Conservation (phyloP, 2,113 vertebrate species). For the Pimephales promelas region DNA sequence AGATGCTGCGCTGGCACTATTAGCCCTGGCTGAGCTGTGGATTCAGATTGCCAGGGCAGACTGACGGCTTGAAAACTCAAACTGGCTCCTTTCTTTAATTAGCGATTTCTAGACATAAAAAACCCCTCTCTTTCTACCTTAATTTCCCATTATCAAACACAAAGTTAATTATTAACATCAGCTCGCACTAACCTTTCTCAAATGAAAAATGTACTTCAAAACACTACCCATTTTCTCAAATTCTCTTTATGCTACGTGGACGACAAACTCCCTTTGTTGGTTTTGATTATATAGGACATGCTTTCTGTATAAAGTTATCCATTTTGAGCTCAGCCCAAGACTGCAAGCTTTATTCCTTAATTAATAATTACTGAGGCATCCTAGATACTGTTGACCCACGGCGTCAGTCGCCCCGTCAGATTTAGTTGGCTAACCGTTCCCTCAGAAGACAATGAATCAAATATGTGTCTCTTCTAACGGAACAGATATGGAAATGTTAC, state of each 20-base stretch:
- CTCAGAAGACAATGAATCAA: slow-evolving; percentile 11
- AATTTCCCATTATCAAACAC: slow-evolving; percentile 66
- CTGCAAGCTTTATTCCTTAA: slow-evolving; percentile 41
- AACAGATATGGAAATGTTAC: neutral
- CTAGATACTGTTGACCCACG: slow-evolving; percentile 45
- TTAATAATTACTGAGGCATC: slow-evolving; percentile 37
- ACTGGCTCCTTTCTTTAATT: slow-evolving; percentile 72
- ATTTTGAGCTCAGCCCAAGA: slow-evolving; percentile 58
- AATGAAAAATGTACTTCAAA: slow-evolving; percentile 25
- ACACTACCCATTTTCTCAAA: neutral
- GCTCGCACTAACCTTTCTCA: neutral
- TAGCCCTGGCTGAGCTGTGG: slow-evolving; percentile 64
- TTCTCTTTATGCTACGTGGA: slow-evolving; percentile 50
- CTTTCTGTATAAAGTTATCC: slow-evolving; percentile 59
- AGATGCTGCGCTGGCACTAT: slow-evolving; percentile 69
- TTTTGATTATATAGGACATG: slow-evolving; percentile 56
- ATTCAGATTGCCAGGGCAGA: slow-evolving; percentile 71
- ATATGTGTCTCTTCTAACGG: slow-evolving; percentile 14
- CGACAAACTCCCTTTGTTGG: slow-evolving; percentile 47
- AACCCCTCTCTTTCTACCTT: slow-evolving; percentile 64
- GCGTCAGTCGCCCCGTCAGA: slow-evolving; percentile 27
- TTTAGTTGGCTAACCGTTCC: neutral
- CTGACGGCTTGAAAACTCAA: slow-evolving; percentile 70
- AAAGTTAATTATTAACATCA: slow-evolving; percentile 72
- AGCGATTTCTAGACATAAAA: slow-evolving; percentile 75